These are phyloP conservation scores for Leguminivora glycinivorella DNA, from an alignment of 1,140 invertebrate genomes.

Conservation along the genomic window DNA sequence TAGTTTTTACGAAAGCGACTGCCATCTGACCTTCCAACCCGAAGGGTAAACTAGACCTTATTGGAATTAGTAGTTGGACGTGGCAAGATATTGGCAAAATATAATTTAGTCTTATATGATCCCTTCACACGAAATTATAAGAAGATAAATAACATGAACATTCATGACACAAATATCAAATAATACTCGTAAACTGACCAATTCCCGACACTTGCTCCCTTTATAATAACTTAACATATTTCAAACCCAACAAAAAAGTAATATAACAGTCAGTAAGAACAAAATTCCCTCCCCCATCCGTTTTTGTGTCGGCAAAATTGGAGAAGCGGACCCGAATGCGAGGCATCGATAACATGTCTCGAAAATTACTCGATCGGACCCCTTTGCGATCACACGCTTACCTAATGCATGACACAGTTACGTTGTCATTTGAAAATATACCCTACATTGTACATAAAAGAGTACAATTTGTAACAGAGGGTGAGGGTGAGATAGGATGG, in stretches of 20 bases:
- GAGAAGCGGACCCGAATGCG: conserved; percentile 7
- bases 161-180: no score
- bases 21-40: no score
- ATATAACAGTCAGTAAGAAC: not conserved
- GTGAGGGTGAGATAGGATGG: not conserved
- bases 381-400: not conserved
- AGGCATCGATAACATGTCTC: conserved; percentile 4
- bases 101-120: no score
- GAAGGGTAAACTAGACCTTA: no score
- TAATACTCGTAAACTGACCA: no score
- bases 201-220: no score
- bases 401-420: not conserved
- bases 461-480: not conserved
- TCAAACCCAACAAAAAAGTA: not conserved
- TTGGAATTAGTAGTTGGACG: no score
- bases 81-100: no score
- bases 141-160: no score
- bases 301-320: not conserved
- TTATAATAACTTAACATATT: not conserved
- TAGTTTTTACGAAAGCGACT: no score
- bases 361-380: conserved; percentile 7
- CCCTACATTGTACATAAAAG: not conserved
- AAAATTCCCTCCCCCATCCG: not conserved
- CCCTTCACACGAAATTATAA: no score
- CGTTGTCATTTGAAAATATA: not conserved